Percentiles rank a stretch among this genome's conserved stretches.
Conservation (phyloP, 2,888 invertebrate genomes). For the Drosophila mercatorum region DNA sequence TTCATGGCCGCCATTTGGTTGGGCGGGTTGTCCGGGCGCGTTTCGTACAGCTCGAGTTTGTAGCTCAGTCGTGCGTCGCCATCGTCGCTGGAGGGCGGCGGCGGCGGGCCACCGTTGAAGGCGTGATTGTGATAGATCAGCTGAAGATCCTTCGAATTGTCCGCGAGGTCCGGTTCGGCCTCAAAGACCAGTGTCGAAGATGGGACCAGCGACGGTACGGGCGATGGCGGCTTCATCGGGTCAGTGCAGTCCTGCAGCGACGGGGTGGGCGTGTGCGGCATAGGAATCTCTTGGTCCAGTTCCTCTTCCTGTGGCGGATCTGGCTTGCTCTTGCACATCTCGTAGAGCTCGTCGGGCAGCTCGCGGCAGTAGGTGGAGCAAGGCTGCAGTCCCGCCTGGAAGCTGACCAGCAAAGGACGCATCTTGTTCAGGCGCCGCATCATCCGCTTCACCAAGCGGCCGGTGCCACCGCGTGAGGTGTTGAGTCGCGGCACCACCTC, state of each 20-base stretch:
- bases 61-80: not conserved
- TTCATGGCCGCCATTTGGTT: accelerated
- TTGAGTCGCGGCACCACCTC: slow-evolving; percentile 3
- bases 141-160: not conserved
- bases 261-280: not conserved
- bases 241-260: no score
- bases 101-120: not conserved
- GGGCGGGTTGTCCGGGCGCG: no score
- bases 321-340: not conserved
- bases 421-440: not conserved
- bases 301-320: no score
- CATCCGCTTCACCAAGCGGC: not conserved
- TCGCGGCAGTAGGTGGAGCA: not conserved
- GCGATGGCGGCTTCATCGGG: no score
- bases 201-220: not conserved
- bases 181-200: no score
- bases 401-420: not conserved
- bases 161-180: not conserved
- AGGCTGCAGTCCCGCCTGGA: not conserved
- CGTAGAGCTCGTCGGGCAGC: no score
- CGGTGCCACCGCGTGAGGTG: not conserved
- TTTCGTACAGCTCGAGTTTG: not conserved
- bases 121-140: not conserved
- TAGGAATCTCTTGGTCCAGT: no score
- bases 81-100: not conserved